Base-by-base conservation (phyloP, 2,888 invertebrate species). In the Scaeva pyrastri region DNA sequence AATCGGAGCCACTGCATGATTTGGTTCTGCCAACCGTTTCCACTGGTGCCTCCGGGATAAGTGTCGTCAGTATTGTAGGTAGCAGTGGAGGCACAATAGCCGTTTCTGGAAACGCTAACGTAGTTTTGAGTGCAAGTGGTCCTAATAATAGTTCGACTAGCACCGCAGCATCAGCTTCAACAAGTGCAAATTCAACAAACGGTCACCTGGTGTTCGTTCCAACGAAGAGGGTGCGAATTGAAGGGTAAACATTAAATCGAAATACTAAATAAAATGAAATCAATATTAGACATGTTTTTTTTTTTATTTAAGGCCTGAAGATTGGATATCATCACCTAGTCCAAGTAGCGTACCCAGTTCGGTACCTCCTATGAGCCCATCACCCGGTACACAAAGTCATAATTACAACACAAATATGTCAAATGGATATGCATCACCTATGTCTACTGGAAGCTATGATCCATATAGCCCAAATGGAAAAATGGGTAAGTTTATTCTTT, bases 391-490 rank as follows among this genome's bases (percentile, higher is more conserved):
- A 12, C 94, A 93, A 88, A 92, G 91, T 89, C 92, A 92, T 84
- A 92, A 91, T 78, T 92, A 91, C 87, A 90, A 90, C 88, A 90
- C 91, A 50, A 92, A 91, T 88, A 91, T 92, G 90, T 92, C 92
- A 48, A 96, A 96, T 90, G 97, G 97, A 74, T 97, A 97, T 92
- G 96, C 97, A 70, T 97, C 97, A 88, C 97, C 97, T 21, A 95
- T 97, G 94, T 97, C 97, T 72, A 96, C 96, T 19, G 95, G 97
- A 92, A 97, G 97, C 94, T 97, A 97, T 93, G 97, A 97, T 90
- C 97, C 97, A 2, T 97, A 97, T 93, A 97, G 97, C 93, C 97
- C 97, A 88, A 97, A 96, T 93, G 97, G 96, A 90, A 97, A 97
- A 94, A 95, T 96, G 94, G 96, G 97, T 97, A 90, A 95, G 96